A percentile compares a stretch with the other conserved stretches of the same genome.
These are phyloP conservation scores for Eupithecia inturbata DNA, from an alignment of 2,888 invertebrate genomes.

Conservation along the genomic window DNA sequence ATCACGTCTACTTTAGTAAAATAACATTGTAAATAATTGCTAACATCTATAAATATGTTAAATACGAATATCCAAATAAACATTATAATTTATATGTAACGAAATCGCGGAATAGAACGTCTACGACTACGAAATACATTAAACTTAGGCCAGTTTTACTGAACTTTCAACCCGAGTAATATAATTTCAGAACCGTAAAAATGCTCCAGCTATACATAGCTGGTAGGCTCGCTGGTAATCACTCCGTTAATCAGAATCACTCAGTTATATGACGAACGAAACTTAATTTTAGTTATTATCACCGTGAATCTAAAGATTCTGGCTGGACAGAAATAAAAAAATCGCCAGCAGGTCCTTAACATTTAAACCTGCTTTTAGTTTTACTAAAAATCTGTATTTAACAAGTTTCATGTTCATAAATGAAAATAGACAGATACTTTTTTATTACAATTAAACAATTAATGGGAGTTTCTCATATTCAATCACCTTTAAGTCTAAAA, in stretches of 20 bases:
- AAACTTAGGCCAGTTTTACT: slow-evolving; percentile 52
- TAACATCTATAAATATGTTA: slow-evolving; percentile 14
- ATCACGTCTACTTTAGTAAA: slow-evolving; percentile 44
- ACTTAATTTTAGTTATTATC: background rate
- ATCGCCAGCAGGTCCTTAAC: too few species aligned
- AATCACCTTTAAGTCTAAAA: background rate
- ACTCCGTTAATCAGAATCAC: background rate
- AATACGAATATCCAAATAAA: slow-evolving; percentile 22
- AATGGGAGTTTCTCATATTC: background rate
- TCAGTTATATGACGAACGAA: background rate
- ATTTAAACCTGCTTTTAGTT: too few species aligned
- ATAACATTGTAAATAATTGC: slow-evolving; percentile 22
- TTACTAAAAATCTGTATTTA: too few species aligned
- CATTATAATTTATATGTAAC: slow-evolving; percentile 8
- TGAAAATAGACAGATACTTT: background rate
- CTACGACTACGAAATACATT: slow-evolving; percentile 19
- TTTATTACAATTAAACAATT: background rate
- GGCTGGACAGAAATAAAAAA: too few species aligned
- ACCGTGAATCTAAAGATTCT: too few species aligned
- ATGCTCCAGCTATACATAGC: background rate
- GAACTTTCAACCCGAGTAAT: slow-evolving; percentile 28
- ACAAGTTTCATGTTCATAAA: too few species aligned
- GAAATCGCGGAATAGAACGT: slow-evolving; percentile 15
- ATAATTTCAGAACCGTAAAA: background rate
- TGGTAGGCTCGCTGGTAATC: background rate